These are phyloP conservation scores for Andrena flavipes DNA, from an alignment of 2,888 invertebrate species.

Conservation along the genomic window DNA sequence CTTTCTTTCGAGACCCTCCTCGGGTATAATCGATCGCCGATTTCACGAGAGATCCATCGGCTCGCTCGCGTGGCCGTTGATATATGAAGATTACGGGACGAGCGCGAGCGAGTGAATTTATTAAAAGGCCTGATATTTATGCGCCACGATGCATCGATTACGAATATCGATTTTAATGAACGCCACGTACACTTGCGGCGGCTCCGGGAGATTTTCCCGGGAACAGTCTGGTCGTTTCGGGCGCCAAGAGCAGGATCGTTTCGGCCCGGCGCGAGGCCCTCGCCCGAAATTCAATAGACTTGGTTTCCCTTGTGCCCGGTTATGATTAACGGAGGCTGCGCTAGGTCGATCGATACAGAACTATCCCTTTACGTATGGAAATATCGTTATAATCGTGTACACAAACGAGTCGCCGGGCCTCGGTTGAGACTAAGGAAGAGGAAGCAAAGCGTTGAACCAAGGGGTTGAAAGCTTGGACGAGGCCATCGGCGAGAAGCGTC, in stretches of 20 bases:
- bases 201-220: not conserved
- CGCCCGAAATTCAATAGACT: slow-evolving; percentile 37
- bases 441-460: slow-evolving; percentile 69
- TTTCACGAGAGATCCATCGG: slow-evolving; percentile 69
- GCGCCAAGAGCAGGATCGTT: not conserved
- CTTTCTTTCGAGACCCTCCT: slow-evolving; percentile 65
- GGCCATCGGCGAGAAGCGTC: slow-evolving; percentile 76
- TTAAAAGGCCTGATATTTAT: not conserved
- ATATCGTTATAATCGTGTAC: slow-evolving; percentile 66
- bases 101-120: slow-evolving; percentile 33
- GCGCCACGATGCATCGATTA: slow-evolving; percentile 8
- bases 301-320: slow-evolving; percentile 23
- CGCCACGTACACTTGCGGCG: not conserved
- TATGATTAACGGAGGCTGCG: slow-evolving; percentile 36
- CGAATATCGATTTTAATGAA: not conserved
- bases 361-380: slow-evolving; percentile 59
- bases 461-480: slow-evolving; percentile 77
- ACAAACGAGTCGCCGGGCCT: slow-evolving; percentile 59
- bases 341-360: slow-evolving; percentile 44
- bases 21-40: slow-evolving; percentile 77
- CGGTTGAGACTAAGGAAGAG: slow-evolving; percentile 67
- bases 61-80: slow-evolving; percentile 70
- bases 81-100: slow-evolving; percentile 65
- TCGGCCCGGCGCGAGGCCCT: not conserved
- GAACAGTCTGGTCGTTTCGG: not conserved